Percentiles rank a stretch among this genome's conserved stretches.
phyloP scores from a whole-genome alignment of 2,797 vertebrate genomes.

The Falco cherrug region DNA sequence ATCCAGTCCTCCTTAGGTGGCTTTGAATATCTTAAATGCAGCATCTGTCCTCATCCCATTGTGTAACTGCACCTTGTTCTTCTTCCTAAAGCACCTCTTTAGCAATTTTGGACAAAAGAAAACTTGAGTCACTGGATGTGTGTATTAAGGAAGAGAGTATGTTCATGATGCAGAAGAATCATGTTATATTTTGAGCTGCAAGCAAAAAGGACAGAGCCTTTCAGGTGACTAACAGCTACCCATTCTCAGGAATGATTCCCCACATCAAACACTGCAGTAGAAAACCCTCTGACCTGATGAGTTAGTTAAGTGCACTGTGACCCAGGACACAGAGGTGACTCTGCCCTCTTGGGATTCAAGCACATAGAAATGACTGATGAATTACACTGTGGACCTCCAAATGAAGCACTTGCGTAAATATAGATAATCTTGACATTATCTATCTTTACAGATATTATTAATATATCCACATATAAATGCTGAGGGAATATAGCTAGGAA shows the following conservation, averaged over 20 bases:
- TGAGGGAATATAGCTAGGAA: slow-evolving; percentile 11
- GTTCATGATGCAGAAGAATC: background rate
- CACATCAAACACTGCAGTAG: background rate
- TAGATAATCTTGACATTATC: background rate
- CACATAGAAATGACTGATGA: background rate
- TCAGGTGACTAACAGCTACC: background rate
- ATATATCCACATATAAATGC: background rate
- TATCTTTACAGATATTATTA: background rate
- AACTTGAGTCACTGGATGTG: background rate
- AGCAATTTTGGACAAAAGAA: background rate
- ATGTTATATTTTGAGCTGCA: background rate
- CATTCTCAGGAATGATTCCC: background rate
- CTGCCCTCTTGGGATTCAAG: background rate
- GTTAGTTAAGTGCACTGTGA: background rate
- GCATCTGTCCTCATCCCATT: background rate
- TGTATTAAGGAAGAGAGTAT: background rate
- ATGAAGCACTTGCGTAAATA: background rate
- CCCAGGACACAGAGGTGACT: background rate
- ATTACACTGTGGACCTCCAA: background rate
- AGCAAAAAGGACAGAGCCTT: background rate
- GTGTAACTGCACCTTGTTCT: background rate
- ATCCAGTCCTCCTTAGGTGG: background rate
- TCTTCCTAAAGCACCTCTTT: background rate
- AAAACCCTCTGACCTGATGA: background rate
- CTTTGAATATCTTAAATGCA: background rate